Evolutionary conservation across 2,113 vertebrate species (phyloP), one percentile per base, ranked within the genome.

Genomic region (Scartelaos histophorus): DNA sequence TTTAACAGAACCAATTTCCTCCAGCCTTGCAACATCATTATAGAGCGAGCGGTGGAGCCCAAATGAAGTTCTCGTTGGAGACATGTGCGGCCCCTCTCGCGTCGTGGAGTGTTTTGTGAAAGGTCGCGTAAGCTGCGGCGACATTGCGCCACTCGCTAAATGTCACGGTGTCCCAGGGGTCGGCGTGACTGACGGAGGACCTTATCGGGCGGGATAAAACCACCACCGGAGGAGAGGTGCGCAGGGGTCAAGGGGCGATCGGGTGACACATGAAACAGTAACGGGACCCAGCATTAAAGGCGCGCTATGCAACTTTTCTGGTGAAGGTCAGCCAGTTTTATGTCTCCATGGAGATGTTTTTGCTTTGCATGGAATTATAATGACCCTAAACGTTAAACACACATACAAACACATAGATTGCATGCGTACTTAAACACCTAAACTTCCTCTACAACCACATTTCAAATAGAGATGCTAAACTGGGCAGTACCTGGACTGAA

Each of bases 41-140:
- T 38, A 58, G 49, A 61, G 24, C 78, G 16, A 69, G 21, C 54
- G 67, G 15, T 67, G 29, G 69, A 69, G 12, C 17, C 25, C 43
- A 43, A 29, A 71, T 69, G 25, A 45, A 82, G 67, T 46, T 73
- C 58, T 56, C 25, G 72, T 56, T 43, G 24, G 47, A 69, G 35
- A 47, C 34, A 47, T 56, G 74, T 53, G 38, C 74, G 6, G 71
- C 12, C 3, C 38, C 46, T 76, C 66, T 47, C 73, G 58, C 7
- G 61, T 61, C 66, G 76, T 67, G 58, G 67, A 58, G 46, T 85
- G 81, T 70, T 64, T 79, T 74, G 85, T 82, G 85, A 91, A 90
- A 91, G 90, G 91, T 93, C 88, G 86, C 66, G 78, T 79, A 84
- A 89, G 84, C 86, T 84, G 75, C 82, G 77, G 75, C 73, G 81